Conservation (phyloP, 2,888 invertebrate species). For the Melanotus villosus region DNA sequence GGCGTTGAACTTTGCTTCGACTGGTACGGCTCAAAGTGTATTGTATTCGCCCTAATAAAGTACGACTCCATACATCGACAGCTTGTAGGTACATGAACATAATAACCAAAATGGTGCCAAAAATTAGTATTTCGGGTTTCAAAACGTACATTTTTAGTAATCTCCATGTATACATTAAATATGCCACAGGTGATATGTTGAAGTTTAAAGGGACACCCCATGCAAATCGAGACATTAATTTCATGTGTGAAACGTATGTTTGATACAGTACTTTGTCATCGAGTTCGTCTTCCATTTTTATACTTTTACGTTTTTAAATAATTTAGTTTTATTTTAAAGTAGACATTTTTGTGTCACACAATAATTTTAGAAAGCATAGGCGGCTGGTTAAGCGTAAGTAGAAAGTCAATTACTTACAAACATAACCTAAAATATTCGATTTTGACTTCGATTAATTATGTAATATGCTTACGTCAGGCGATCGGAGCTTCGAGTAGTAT, state of each 20-base stretch:
- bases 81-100: constrained; percentile 87
- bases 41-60: constrained; percentile 78
- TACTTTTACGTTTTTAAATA: no score
- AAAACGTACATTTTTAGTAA: constrained; percentile 83
- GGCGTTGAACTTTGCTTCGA: constrained; percentile 72
- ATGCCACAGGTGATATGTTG: constrained; percentile 68
- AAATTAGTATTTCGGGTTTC: constrained; percentile 84
- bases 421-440: constrained; percentile 23
- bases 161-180: constrained; percentile 83
- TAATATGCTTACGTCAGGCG: constrained; percentile 13
- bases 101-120: constrained; percentile 79
- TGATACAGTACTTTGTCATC: constrained; percentile 91
- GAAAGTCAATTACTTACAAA: constrained; percentile 3
- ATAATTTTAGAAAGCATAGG: constrained; percentile 38
- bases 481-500: not conserved
- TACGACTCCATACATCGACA: constrained; percentile 86
- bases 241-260: constrained; percentile 89
- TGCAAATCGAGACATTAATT: constrained; percentile 85
- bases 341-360: constrained; percentile 30
- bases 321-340: not conserved
- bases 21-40: constrained; percentile 75
- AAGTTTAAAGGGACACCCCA: constrained; percentile 83
- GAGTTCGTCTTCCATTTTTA: constrained; percentile 90
- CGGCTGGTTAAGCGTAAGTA: constrained; percentile 12
- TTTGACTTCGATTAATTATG: not conserved